These are phyloP conservation scores for Phyllotis vaccarum DNA, from an alignment of 2,797 vertebrate genomes.

Conservation along the genomic window DNA sequence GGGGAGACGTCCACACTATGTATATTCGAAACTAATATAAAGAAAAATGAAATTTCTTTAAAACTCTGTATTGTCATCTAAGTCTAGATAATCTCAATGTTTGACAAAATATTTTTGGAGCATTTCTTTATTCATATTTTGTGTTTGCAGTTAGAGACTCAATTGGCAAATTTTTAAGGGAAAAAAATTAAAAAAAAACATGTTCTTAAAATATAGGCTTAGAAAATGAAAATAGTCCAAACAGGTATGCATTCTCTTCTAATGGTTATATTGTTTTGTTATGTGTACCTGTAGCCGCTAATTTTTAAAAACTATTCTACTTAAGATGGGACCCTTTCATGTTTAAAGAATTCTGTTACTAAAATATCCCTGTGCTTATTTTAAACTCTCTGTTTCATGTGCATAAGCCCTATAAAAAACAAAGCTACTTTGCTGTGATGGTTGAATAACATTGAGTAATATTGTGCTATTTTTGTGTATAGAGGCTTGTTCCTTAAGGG, in stretches of 20 bases:
- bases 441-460: not conserved
- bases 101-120: slow-evolving; percentile 10
- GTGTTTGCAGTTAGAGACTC: slow-evolving; percentile 23
- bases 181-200: slow-evolving; percentile 14
- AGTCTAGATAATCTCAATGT: not conserved
- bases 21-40: not conserved
- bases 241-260: not conserved
- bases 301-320: not conserved
- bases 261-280: not conserved
- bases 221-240: slow-evolving; percentile 23
- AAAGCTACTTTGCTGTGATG: not conserved
- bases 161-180: not conserved
- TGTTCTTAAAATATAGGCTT: slow-evolving; percentile 28
- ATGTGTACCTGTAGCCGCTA: not conserved
- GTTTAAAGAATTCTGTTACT: slow-evolving; percentile 4
- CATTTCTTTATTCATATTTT: slow-evolving; percentile 18
- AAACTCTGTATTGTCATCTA: not conserved
- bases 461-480: slow-evolving; percentile 34
- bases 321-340: not conserved
- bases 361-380: not conserved
- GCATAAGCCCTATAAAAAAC: not conserved
- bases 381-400: slow-evolving; percentile 14
- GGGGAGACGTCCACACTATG: not conserved
- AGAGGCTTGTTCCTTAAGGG: slow-evolving; percentile 24
- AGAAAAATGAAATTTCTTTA: slow-evolving; percentile 5